These are phyloP conservation scores for Eidolon helvum DNA, from an alignment of 2,113 vertebrate genomes.

Conservation along the genomic window DNA sequence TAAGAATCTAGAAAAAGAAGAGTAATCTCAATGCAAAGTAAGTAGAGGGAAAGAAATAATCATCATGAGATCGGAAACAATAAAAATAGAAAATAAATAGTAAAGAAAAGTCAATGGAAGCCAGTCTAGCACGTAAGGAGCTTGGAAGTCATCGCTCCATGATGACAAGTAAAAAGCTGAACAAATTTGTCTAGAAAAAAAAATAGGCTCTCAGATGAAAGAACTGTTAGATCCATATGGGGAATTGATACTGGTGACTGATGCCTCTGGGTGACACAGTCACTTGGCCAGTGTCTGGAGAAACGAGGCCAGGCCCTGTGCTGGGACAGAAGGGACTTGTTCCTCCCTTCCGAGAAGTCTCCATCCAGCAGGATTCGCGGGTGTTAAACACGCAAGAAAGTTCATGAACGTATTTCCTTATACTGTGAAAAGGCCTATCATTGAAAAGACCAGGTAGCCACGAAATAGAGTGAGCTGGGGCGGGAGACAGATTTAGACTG, in stretches of 20 bases:
- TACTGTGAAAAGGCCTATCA: neutral
- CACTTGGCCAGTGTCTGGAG: neutral
- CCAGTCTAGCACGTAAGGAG: no score
- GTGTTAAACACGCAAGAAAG: neutral
- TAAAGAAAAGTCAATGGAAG: neutral
- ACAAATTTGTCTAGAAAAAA: neutral
- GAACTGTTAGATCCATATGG: neutral
- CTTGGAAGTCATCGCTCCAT: neutral
- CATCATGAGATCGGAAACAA: neutral
- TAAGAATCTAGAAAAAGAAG: neutral
- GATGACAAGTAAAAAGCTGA: neutral
- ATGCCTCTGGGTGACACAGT: neutral
- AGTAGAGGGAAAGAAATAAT: neutral
- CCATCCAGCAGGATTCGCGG: neutral
- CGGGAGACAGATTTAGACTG: neutral
- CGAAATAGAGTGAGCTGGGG: neutral
- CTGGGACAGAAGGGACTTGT: neutral
- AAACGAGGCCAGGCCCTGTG: neutral
- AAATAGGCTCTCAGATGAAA: neutral
- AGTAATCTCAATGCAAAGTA: neutral
- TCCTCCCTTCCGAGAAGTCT: neutral
- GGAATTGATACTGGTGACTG: neutral
- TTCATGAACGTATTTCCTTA: neutral
- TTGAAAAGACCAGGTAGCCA: neutral
- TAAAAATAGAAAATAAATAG: neutral